These are phyloP conservation scores for Micrasema minimum DNA, from an alignment of 1,140 invertebrate genomes.

Conservation along the genomic window DNA sequence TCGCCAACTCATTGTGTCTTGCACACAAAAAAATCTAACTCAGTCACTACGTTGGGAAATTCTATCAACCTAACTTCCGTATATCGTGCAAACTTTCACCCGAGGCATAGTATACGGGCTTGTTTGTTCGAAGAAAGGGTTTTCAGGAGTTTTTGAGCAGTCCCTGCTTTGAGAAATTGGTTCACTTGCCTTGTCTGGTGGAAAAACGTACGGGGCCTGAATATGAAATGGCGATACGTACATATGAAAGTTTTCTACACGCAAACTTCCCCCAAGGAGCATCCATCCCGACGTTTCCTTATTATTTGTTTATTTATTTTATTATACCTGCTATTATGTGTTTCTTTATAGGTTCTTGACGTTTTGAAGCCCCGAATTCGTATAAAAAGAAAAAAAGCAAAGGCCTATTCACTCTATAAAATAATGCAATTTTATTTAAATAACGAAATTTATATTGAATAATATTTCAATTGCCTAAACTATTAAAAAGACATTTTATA, in stretches of 20 bases:
- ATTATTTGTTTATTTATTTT: constrained; percentile 34
- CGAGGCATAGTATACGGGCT: constrained; percentile 27
- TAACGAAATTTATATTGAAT: no score
- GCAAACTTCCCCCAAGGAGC: not conserved
- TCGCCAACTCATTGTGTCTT: constrained; percentile 17
- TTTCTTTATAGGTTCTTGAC: constrained; percentile 10
- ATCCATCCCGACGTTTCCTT: constrained; percentile 15
- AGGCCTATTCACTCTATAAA: no score
- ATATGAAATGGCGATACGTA: constrained; percentile 37
- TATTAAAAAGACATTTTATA: no score
- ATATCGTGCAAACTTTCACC: constrained; percentile 21
- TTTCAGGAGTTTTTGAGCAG: not conserved
- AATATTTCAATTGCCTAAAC: no score
- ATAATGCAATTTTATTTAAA: no score
- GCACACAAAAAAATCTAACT: not conserved
- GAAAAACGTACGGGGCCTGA: constrained; percentile 34
- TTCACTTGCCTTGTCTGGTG: constrained; percentile 27
- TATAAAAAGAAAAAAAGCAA: no score
- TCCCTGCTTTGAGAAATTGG: constrained; percentile 37
- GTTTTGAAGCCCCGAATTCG: not conserved
- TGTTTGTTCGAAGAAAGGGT: constrained; percentile 25
- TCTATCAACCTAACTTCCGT: constrained; percentile 18
- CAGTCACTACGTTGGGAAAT: constrained; percentile 2
- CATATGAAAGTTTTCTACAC: constrained; percentile 25
- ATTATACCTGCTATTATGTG: constrained; percentile 28